A percentile compares a stretch with the other conserved stretches of the same genome.
phyloP scores from a whole-genome alignment of 2,888 invertebrate genomes.

The Drosophila anomalipes region DNA sequence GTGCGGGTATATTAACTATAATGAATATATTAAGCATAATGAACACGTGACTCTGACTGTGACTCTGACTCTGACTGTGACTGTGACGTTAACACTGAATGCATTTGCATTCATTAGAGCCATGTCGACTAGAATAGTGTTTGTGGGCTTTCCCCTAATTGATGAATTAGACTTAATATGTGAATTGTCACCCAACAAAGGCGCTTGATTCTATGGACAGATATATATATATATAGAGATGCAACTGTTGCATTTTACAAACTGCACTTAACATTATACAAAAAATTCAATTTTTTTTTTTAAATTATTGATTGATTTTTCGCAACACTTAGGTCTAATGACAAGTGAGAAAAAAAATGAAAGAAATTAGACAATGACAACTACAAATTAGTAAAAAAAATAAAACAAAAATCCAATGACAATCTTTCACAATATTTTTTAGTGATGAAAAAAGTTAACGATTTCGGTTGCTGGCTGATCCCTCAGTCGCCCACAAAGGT shows the following conservation, averaged over 20 bases:
- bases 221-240: not conserved
- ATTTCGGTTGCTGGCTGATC: constrained; percentile 30
- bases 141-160: not conserved
- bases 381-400: constrained; percentile 15
- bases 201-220: not conserved
- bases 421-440: constrained; percentile 52
- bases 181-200: constrained; percentile 17
- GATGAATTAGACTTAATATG: constrained; percentile 21
- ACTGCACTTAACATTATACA: constrained; percentile 17
- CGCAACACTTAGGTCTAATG: constrained; percentile 43
- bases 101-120: constrained; percentile 6
- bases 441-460: constrained; percentile 66
- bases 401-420: constrained; percentile 2
- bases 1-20: not conserved
- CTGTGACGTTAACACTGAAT: not conserved
- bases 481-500: constrained; percentile 16
- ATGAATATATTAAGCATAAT: constrained; percentile 13
- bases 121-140: constrained; percentile 9
- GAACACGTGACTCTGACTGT: constrained; percentile 2
- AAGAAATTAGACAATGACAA: constrained; percentile 24
- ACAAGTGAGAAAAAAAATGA: constrained; percentile 21
- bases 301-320: constrained; percentile 35
- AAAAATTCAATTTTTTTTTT: not conserved
- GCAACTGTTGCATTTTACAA: not conserved
- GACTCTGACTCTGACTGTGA: constrained; percentile 1